phyloP scores from a whole-genome alignment of 23 tunicate genomes.

The Oikopleura dioica region DNA sequence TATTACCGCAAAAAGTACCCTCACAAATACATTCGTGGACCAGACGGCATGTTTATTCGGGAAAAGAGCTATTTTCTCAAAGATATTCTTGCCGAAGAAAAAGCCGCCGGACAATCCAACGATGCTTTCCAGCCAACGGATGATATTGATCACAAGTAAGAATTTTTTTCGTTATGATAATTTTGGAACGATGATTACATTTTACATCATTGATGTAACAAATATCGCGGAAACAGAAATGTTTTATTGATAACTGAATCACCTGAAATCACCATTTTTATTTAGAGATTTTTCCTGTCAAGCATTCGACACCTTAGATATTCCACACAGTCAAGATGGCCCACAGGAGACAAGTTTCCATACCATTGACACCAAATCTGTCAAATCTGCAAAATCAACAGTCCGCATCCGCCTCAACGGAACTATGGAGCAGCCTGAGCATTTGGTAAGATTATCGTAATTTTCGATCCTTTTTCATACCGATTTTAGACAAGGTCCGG shows the following conservation, averaged over 20 bases:
- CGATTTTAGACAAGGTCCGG: neutral
- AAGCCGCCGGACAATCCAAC: neutral
- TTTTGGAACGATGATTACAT: neutral
- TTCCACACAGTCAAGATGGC: neutral
- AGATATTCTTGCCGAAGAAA: neutral
- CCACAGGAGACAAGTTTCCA: neutral
- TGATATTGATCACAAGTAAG: neutral
- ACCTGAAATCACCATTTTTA: too few relatives aligned
- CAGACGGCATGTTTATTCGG: neutral
- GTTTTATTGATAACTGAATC: too few relatives aligned
- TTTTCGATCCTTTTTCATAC: too few relatives aligned
- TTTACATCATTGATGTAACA: too few relatives aligned
- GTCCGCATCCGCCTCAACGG: neutral
- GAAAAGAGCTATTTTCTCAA: constrained; percentile 5
- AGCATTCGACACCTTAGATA: neutral
- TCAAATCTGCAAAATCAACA: neutral
- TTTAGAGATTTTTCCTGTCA: too few relatives aligned
- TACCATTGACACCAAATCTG: neutral
- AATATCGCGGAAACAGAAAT: neutral
- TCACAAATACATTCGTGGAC: neutral
- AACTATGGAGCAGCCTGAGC: too few relatives aligned
- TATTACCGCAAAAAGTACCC: neutral
- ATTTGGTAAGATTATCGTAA: too few relatives aligned
- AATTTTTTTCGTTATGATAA: too few relatives aligned
- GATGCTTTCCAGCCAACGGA: constrained; percentile 4